phyloP scores from a whole-genome alignment of 2,113 vertebrate species.

The Tychaedon coryphoeus region DNA sequence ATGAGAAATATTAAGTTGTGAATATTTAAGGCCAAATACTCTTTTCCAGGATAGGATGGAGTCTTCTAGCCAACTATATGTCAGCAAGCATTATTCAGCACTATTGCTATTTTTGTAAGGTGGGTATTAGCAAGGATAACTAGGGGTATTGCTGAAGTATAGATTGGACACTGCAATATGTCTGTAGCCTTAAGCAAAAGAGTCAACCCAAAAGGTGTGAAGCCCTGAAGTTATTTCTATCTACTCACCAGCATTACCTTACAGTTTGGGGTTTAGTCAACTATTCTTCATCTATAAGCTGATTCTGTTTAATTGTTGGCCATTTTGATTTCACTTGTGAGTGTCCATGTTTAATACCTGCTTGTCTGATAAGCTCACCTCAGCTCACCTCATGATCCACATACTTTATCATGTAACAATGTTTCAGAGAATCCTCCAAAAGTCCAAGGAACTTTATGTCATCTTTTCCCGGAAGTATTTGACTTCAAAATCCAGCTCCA shows the following conservation, averaged over 20 bases:
- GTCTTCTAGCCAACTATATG: not conserved
- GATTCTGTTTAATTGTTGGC: not conserved
- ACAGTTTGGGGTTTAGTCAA: not conserved
- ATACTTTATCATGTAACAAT: not conserved
- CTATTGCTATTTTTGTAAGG: not conserved
- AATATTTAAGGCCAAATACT: not conserved
- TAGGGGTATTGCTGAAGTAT: not conserved
- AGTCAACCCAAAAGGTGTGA: not conserved
- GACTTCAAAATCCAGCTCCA: not conserved
- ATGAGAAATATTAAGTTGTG: not conserved
- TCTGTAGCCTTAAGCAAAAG: not conserved
- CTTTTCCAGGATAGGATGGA: not conserved
- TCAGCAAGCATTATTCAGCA: constrained; percentile 8
- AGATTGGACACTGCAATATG: not conserved
- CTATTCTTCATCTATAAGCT: not conserved
- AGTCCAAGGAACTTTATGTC: not conserved
- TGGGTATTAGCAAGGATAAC: not conserved
- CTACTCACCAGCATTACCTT: not conserved
- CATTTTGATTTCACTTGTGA: not conserved
- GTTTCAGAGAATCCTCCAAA: not conserved
- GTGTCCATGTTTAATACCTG: not conserved
- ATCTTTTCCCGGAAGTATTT: not conserved
- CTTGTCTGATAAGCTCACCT: not conserved
- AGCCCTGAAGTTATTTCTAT: not conserved
- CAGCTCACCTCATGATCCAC: not conserved